phyloP scores from a whole-genome alignment of 2,113 vertebrate genomes.

The Tenrec ecaudatus region DNA sequence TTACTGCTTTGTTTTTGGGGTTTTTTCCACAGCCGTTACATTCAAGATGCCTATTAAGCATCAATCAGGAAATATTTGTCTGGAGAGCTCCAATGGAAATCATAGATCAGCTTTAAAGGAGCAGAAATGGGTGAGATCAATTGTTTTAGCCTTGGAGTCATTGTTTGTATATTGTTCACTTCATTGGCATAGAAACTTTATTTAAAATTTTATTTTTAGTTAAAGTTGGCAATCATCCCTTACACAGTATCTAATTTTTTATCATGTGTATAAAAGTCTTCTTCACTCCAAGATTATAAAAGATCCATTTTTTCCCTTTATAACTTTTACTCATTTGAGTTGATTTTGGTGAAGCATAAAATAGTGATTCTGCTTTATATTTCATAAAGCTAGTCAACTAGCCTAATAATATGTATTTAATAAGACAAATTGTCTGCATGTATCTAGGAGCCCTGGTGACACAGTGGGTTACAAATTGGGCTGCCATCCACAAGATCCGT shows the following conservation, averaged over 20 bases:
- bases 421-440: background rate
- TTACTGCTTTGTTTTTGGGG: background rate
- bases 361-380: background rate
- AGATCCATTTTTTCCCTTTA: background rate
- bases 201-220: constrained; percentile 15
- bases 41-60: background rate
- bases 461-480: no score
- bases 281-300: background rate
- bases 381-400: background rate
- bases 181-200: constrained; percentile 10
- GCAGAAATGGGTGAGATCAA: constrained; percentile 1
- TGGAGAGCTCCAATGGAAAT: background rate
- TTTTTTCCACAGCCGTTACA: background rate
- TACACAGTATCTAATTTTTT: constrained; percentile 12
- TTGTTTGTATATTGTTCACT: background rate
- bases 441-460: no score
- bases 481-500: no score
- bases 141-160: constrained; percentile 13
- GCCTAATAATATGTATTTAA: background rate
- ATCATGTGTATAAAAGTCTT: background rate
- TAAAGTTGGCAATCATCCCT: constrained; percentile 22
- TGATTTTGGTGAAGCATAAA: background rate
- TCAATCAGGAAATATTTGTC: background rate
- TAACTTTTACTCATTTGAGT: constrained; percentile 7
- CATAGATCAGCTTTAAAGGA: background rate